phyloP scores from a whole-genome alignment of 1,140 invertebrate species.

The Drosophila asahinai region DNA sequence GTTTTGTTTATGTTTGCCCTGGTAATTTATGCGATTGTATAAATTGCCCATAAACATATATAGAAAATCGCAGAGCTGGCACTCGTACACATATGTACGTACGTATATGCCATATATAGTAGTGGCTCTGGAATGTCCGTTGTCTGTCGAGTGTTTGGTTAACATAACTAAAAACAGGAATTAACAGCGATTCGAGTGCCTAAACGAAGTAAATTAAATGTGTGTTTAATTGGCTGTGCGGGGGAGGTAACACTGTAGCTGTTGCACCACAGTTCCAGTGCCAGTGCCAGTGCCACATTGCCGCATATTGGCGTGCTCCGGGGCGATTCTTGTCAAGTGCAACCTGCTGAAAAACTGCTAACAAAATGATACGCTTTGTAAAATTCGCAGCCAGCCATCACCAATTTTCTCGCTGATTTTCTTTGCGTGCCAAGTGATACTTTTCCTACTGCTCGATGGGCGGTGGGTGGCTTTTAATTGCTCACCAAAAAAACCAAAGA shows the following conservation, averaged over 20 bases:
- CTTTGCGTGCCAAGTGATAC: conserved; percentile 82
- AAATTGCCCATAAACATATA: conserved; percentile 79
- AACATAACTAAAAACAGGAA: conserved; percentile 77
- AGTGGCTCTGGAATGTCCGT: conserved; percentile 13
- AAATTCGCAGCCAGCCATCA: conserved; percentile 59
- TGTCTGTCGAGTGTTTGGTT: conserved; percentile 60
- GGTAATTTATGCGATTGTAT: conserved; percentile 78
- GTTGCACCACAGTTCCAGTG: conserved; percentile 4
- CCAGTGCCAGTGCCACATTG: conserved; percentile 8
- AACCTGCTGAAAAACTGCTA: conserved; percentile 81
- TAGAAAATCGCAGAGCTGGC: conserved; percentile 69
- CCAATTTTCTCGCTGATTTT: conserved; percentile 78
- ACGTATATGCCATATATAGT: not conserved
- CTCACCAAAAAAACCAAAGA: conserved; percentile 38
- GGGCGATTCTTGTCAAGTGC: conserved; percentile 75
- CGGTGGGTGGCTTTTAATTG: conserved; percentile 55
- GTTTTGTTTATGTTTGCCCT: conserved; percentile 74
- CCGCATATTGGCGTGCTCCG: conserved; percentile 54
- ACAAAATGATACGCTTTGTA: conserved; percentile 83
- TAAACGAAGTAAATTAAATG: conserved; percentile 54
- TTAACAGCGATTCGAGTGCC: conserved; percentile 72
- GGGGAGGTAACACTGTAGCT: conserved; percentile 33
- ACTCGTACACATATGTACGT: conserved; percentile 11
- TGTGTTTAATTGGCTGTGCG: conserved; percentile 64
- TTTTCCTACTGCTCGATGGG: conserved; percentile 52